A percentile compares a stretch with the other conserved stretches of the same genome.
phyloP scores from a whole-genome alignment of 1,140 invertebrate species.

The Drosophila micromelanica region DNA sequence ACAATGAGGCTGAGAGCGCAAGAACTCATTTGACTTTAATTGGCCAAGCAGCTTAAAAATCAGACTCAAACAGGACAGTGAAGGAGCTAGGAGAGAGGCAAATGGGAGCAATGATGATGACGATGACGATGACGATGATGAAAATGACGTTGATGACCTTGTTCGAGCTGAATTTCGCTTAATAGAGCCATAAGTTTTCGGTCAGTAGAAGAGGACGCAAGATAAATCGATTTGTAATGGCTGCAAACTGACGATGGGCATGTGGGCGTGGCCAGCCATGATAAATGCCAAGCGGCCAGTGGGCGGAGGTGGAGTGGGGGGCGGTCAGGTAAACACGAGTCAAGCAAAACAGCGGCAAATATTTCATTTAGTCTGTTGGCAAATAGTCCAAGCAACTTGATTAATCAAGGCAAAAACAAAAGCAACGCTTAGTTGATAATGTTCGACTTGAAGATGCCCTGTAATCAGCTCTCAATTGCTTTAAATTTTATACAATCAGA shows the following conservation, averaged over 20 bases:
- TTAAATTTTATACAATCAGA: too few relatives aligned
- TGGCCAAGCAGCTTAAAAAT: conserved; percentile 36
- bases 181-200: conserved; percentile 74
- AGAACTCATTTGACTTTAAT: conserved; percentile 24
- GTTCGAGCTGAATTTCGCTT: conserved; percentile 34
- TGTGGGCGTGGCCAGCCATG: conserved; percentile 31
- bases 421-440: conserved; percentile 7
- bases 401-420: conserved; percentile 49
- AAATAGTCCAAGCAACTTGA: conserved; percentile 56
- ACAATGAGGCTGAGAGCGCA: background rate
- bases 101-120: background rate
- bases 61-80: conserved; percentile 6
- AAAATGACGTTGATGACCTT: conserved; percentile 62
- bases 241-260: conserved; percentile 32
- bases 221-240: conserved; percentile 83
- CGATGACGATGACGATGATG: conserved; percentile 6
- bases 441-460: background rate
- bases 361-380: conserved; percentile 10
- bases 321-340: conserved; percentile 51
- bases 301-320: background rate
- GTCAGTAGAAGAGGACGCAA: conserved; percentile 30
- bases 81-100: background rate
- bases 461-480: too few relatives aligned
- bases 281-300: conserved; percentile 52
- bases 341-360: conserved; percentile 23